Conservation (phyloP, 2,888 invertebrate genomes). For the Tetheella fluctuosa region DNA sequence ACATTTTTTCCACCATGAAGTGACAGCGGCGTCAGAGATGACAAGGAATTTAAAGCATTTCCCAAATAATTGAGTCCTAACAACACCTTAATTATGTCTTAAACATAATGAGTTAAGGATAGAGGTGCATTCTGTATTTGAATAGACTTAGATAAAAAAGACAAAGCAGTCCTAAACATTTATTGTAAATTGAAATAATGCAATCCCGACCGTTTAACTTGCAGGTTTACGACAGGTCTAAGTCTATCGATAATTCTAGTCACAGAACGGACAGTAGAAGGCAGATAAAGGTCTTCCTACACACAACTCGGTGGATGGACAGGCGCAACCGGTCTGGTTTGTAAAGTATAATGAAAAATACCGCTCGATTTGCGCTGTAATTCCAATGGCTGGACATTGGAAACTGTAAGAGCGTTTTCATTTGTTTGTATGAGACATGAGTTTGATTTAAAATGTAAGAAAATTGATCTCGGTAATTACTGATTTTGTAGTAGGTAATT, state of each 20-base stretch:
- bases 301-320: conserved; percentile 38
- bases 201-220: conserved; percentile 2
- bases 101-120: neutral
- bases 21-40: too few relatives aligned
- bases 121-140: neutral
- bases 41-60: too few relatives aligned
- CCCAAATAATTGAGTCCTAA: too few relatives aligned
- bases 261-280: conserved; percentile 23
- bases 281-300: conserved; percentile 52
- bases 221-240: conserved; percentile 6
- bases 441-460: neutral
- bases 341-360: conserved; percentile 61
- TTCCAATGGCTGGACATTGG: conserved; percentile 5
- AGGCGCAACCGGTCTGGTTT: conserved; percentile 50
- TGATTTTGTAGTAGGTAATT: too few relatives aligned
- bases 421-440: neutral
- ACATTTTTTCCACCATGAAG: too few relatives aligned
- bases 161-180: neutral
- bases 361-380: conserved; percentile 37
- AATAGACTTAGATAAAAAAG: neutral
- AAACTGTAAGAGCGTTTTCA: neutral
- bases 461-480: too few relatives aligned
- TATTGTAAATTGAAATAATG: conserved; percentile 5
- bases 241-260: conserved; percentile 7
- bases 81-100: too few relatives aligned